Base-by-base conservation (phyloP, 2,113 vertebrate genomes). In the Panurus biarmicus region DNA sequence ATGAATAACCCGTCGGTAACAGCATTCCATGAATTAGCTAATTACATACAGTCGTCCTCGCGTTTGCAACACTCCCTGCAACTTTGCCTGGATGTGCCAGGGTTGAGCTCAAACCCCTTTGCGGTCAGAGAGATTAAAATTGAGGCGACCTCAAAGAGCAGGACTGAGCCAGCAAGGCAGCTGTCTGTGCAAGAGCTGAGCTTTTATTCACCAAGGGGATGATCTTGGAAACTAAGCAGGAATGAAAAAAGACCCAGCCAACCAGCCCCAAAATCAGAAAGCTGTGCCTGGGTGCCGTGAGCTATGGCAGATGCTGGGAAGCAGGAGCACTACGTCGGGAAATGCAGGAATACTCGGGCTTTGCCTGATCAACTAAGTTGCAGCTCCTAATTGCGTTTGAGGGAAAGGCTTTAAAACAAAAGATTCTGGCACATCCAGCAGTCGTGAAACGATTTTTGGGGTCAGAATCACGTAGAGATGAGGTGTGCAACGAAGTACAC, bases 11-110 rank as follows among this genome's bases (percentile, higher is more conserved):
- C 65, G 61, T 90, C 70, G 76, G 82, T 94, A 85, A 44, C 70
- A 85, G 61, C 88, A n/a, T 51, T 84, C 35, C 94, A 74, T 53
- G 95, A 91, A 95, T 96, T 76, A 91, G 71, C 95, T 96, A 75
- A 95, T 93, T 96, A 51, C 91, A 66, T 9, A 73, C 85, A 69
- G 82, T 93, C 84, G 36, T 85, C 36, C 10, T 96, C 36, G 84
- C 71, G 23, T 85, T 95, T 93, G 70, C 90, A 96, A 50, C 87
- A 44, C 77, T 96, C 88, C 89, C 57, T 17, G 14, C 73, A 93
- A 95, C 84, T 96, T 95, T 28, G 71, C 64, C 45, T 91, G 90
- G 75, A 58, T 94, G 48, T 85, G 50, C 75, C 71, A 56, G 65
- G 70, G 56, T 26, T 91, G 73, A n/a, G 71, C 85, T 95, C 96